Percentiles rank a stretch among this genome's conserved stretches.
Conservation (phyloP, 2,113 vertebrate species). For the Pelmatolapia mariae region DNA sequence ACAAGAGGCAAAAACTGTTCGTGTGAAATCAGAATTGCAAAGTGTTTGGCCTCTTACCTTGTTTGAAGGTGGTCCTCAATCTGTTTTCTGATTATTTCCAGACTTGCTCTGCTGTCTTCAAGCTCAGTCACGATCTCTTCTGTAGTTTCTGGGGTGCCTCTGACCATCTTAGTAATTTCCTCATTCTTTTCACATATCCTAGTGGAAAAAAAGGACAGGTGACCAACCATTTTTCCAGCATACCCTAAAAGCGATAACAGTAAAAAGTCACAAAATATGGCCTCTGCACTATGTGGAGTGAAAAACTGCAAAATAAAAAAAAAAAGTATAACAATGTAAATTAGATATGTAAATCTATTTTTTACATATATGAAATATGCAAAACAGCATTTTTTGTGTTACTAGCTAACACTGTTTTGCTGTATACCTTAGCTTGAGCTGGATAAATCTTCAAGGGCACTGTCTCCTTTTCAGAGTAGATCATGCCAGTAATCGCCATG, state of each 20-base stretch:
- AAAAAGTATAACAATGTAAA: neutral
- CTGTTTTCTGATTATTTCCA: slow-evolving; percentile 54
- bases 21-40: neutral
- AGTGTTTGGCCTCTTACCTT: slow-evolving; percentile 68
- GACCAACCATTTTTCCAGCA: neutral
- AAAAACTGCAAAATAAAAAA: neutral
- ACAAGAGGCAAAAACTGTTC: neutral
- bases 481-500: slow-evolving; percentile 81
- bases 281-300: neutral
- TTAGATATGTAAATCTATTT: neutral
- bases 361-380: neutral
- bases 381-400: neutral
- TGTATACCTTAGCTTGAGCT: slow-evolving; percentile 77
- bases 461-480: slow-evolving; percentile 83
- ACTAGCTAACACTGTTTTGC: neutral
- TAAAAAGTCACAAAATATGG: neutral
- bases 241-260: neutral
- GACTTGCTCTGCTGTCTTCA: slow-evolving; percentile 60
- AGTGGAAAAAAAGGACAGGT: neutral
- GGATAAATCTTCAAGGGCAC: slow-evolving; percentile 81
- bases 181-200: slow-evolving; percentile 84
- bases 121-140: slow-evolving; percentile 74
- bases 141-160: slow-evolving; percentile 72
- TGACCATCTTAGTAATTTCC: slow-evolving; percentile 74
- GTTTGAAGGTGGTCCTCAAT: slow-evolving; percentile 68